Base-by-base conservation (phyloP, 2,113 vertebrate genomes). In the Sciurus niger region DNA sequence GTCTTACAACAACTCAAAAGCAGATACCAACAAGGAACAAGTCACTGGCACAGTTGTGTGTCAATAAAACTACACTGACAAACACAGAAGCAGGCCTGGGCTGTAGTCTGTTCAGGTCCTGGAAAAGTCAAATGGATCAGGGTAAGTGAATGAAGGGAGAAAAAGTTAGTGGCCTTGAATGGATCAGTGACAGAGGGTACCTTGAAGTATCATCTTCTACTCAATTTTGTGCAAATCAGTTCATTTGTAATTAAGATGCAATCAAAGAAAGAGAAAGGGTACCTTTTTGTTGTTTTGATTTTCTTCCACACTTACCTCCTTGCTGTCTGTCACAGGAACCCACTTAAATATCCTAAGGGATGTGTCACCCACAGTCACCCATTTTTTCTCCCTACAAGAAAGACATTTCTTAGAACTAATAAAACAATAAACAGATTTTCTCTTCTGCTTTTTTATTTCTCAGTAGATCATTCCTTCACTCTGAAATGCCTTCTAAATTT, bases 331-430 rank as follows among this genome's bases (percentile, higher is more conserved):
- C 86, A 99, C 99, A 72, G 99, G 99, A 89, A 99, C 99, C 99
- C 99, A 99, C 97, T 99, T 99, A 98, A 99, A 99, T 98, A 99
- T 99, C 97, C 99, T 98, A 95, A 99, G 98, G 25, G 99, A 99
- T 0, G 99, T 99, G 98, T 99, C 99, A 17, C 99, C 99, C 60
- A 99, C 99, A 32, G 99, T 99, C 97, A 99, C 99, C 99, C 99
- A 99, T 97, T 99, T 99, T 98, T 99, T 99, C 99, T 99, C 99
- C 99, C 99, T 99, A 96, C 77, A 95, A 98, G 43, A 94, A 89
- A 46, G 40, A 78, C 67, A 63, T 22, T 65, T 95, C 67, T 97
- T 94, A 97, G 82, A 79, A 85, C 16, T 18, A 30, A 93, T n/a
- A 55, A 83, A 82, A 67, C n/a, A 84, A 30, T 34, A 32, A 43